Base-by-base conservation (phyloP, 2,113 vertebrate genomes). In the Oxyruncus cristatus region DNA sequence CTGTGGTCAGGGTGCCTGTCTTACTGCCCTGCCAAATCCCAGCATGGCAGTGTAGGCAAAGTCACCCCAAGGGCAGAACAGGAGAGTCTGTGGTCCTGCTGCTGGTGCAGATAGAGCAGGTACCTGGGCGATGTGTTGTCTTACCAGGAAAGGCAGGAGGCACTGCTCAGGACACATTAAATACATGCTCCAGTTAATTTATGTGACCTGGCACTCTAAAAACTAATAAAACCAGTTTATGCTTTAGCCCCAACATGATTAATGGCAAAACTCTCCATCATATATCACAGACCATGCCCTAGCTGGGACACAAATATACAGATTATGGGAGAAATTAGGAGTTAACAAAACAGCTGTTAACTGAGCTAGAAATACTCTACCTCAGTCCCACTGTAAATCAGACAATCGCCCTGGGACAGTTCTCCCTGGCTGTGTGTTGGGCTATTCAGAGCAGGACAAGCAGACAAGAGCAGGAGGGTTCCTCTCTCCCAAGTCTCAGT, bases 321-420 rank as follows among this genome's bases (percentile, higher is more conserved):
- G 95, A 95, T 97, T 97, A 95, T 78, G 93, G 95, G 95, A 98
- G 96, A 98, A 96, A 97, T 94, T 90, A 96, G 85, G 93, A 97
- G 97, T 98, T 98, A 98, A 96, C 96, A 95, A 97, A 97, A 96
- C 96, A 96, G 95, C 96, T 97, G 85, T 96, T 97, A 97, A 96
- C 97, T 86, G 77, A 96, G 79, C 95, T 95, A 95, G 94, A 97
- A 98, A 95, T 89, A 91, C 81, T 92, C 73, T 86, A 42, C 87
- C 94, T 66, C 75, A 74, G 65, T 66, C 52, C n/a, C 2, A 2
- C 44, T 94, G 92, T 98, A 98, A 98, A 98, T 98, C 97, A 98
- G 88, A 92, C 92, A 89, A 93, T 74, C 19, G 5, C 71, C 80
- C 90, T 71, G 44, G 86, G 83, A 79, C 66, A 33, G 20, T 52